Percentiles rank a stretch among this genome's conserved stretches.
Conservation (phyloP, 2,113 vertebrate genomes). For the Mandrillus leucophaeus region DNA sequence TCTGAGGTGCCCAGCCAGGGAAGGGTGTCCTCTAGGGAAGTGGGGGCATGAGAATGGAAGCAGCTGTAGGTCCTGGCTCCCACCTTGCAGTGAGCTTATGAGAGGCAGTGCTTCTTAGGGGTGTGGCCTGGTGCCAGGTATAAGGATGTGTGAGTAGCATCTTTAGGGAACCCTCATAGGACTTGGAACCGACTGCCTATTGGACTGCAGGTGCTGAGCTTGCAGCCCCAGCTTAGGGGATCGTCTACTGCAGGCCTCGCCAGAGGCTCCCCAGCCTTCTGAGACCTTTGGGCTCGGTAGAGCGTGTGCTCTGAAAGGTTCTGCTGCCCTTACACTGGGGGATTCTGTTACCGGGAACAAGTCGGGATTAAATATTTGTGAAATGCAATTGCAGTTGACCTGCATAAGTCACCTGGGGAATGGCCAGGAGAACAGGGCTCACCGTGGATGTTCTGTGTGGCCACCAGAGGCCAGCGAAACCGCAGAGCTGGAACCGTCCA, state of each 20-base stretch:
- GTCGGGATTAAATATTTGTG: background rate
- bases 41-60: background rate
- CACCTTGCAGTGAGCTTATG: background rate
- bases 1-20: background rate
- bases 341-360: background rate
- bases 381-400: background rate
- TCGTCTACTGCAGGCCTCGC: background rate
- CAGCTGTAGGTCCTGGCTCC: background rate
- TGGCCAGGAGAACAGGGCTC: background rate
- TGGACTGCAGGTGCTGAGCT: background rate
- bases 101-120: background rate
- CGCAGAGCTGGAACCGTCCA: too few species aligned
- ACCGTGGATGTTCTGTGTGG: background rate
- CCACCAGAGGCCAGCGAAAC: background rate
- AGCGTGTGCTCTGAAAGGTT: background rate
- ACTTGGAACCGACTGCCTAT: background rate
- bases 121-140: background rate
- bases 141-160: background rate
- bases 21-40: background rate
- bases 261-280: background rate
- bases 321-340: background rate
- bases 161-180: background rate
- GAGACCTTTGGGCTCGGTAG: rapidly evolving
- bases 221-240: background rate
- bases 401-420: background rate